Evolutionary conservation across 1,140 invertebrate species (phyloP), one percentile per base, ranked within the genome.

Genomic region (Portunus trituberculatus): DNA sequence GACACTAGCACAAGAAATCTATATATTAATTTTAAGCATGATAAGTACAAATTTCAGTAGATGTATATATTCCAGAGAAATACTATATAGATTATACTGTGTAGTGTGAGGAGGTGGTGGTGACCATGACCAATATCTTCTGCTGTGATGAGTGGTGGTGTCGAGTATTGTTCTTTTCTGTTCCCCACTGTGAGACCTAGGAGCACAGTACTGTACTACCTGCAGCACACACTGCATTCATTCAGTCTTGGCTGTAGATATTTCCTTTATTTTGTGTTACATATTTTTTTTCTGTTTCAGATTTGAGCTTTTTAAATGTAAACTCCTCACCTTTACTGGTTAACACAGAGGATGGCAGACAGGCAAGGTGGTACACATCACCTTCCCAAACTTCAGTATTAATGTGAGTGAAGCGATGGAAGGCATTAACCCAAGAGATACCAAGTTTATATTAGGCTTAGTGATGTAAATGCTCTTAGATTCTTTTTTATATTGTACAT

Each of bases 1-100:
- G 52, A 84, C 59, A 92, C 76, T 82, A 93, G 92, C 92, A 93
- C 92, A 93, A 93, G 82, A 93, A 93, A 93, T 76, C 67, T 91
- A 76, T 93, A 76, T 93, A 89, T 89, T 52, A 93, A 93, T 52
- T 93, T 45, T 87, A 87, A 93, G 86, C 82, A 52, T 84, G 46
- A 93, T 86, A 52, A 93, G 83, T 84, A 86, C 45, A 86, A 93
- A 93, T 86, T 86, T 76, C 52, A 91, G 29, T 91, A 91, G 90
- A 32, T 93, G 92, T 93, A 93, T 7, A 93, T 93, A 93, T 93
- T 93, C 76, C 29, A 87, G 59, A 52, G 84, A 93, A 86, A 48
- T 86, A 48, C 84, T 59, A 52, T 93, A 31, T 93, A 93, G 82
- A 93, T 93, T 83, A 28, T 92, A 52, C 45, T 93, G 31, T 86